phyloP scores from a whole-genome alignment of 2,797 vertebrate species.

The Lutjanus argentimaculatus region DNA sequence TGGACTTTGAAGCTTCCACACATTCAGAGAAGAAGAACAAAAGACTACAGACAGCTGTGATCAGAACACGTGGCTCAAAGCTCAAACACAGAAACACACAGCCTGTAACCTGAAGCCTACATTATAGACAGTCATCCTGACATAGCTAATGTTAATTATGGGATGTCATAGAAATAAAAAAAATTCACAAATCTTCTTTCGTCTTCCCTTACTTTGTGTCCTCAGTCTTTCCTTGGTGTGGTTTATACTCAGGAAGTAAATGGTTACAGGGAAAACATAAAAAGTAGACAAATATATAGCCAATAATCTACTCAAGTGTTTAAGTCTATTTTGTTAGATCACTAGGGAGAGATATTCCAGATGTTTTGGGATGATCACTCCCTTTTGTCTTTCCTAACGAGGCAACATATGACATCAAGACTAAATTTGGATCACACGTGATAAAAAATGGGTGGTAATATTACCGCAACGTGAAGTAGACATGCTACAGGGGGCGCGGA shows the following conservation, averaged over 20 bases:
- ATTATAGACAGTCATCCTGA: conserved; percentile 2
- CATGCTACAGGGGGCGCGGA: conserved; percentile 1
- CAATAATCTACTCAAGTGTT: background rate
- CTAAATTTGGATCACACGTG: conserved; percentile 60
- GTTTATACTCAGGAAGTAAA: background rate
- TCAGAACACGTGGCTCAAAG: conserved; percentile 21
- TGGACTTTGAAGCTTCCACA: conserved; percentile 16
- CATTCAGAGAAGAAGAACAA: conserved; percentile 43
- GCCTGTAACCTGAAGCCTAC: conserved; percentile 10
- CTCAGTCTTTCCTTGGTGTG: background rate
- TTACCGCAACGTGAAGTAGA: conserved; percentile 23
- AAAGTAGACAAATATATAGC: background rate
- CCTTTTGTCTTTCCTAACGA: conserved; percentile 37
- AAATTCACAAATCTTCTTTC: background rate
- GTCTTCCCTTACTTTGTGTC: background rate
- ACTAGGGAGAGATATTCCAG: background rate
- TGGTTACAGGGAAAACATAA: background rate
- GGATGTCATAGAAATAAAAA: background rate
- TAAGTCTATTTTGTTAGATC: background rate
- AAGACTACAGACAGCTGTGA: conserved; percentile 44
- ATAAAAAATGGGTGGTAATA: conserved; percentile 26
- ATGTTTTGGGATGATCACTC: background rate
- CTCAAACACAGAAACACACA: background rate
- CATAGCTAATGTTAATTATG: background rate
- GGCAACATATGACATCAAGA: conserved; percentile 51